A percentile compares a stretch with the other conserved stretches of the same genome.
Evolutionary conservation across 2,113 vertebrate genomes (phyloP).

Genomic region (Oryzias javanicus): DNA sequence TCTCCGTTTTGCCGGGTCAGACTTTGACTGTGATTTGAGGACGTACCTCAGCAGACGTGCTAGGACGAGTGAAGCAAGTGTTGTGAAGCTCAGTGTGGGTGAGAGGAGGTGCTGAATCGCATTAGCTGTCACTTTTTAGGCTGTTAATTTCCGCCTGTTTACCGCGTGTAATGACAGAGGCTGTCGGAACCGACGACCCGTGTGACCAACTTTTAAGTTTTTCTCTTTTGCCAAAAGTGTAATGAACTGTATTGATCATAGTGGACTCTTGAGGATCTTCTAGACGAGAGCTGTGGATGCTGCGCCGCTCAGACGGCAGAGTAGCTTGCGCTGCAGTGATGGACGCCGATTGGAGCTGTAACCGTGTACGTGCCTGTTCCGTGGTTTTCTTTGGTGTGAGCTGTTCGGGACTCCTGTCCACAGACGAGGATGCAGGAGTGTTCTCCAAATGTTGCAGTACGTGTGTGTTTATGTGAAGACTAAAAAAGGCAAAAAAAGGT

Average conservation of each 20-base stretch:
- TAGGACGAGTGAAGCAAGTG: conserved; percentile 23
- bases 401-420: conserved; percentile 37
- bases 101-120: conserved; percentile 8
- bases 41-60: conserved; percentile 51
- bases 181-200: conserved; percentile 29
- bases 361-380: conserved; percentile 66
- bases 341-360: conserved; percentile 43
- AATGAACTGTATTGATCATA: conserved; percentile 53
- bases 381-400: conserved; percentile 30
- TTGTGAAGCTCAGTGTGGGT: conserved; percentile 4
- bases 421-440: conserved; percentile 36
- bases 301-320: conserved; percentile 2
- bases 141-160: conserved; percentile 43
- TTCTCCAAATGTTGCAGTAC: conserved; percentile 66
- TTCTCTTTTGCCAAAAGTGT: conserved; percentile 91
- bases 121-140: conserved; percentile 21
- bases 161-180: conserved; percentile 53
- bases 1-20: conserved; percentile 47
- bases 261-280: conserved; percentile 27
- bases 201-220: conserved; percentile 83
- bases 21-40: conserved; percentile 51
- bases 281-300: conserved; percentile 30
- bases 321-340: conserved; percentile 48
- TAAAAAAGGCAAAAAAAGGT: conserved; percentile 39
- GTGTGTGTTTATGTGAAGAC: conserved; percentile 60